Conservation (phyloP, 1,140 invertebrate genomes). For the Drosophila willistoni region DNA sequence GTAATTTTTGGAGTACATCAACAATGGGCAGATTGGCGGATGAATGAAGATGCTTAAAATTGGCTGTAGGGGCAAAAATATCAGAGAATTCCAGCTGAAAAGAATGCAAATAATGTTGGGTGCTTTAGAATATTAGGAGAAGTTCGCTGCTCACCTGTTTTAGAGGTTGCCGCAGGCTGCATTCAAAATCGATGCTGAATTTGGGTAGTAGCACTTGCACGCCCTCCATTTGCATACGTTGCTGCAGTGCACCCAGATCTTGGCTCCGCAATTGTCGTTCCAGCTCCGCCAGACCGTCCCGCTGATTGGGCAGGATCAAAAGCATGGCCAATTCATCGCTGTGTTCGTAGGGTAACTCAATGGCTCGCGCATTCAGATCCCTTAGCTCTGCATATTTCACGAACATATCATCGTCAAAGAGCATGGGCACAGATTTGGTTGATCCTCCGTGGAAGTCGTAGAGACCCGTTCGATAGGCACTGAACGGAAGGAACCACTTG, state of each 20-base stretch:
- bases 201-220: constrained; percentile 87
- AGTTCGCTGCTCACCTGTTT: constrained; percentile 57
- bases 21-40: constrained; percentile 47
- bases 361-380: constrained; percentile 79
- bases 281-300: constrained; percentile 83
- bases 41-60: constrained; percentile 72
- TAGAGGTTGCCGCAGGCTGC: constrained; percentile 59
- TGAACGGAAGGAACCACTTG: constrained; percentile 80
- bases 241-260: constrained; percentile 74
- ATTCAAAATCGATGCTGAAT: constrained; percentile 87
- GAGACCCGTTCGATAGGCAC: constrained; percentile 69
- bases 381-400: constrained; percentile 81
- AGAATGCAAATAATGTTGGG: neutral
- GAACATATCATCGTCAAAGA: constrained; percentile 80
- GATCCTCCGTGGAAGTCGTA: constrained; percentile 67
- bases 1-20: constrained; percentile 72
- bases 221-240: constrained; percentile 71
- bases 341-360: constrained; percentile 84
- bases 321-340: constrained; percentile 85
- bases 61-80: constrained; percentile 62
- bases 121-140: neutral
- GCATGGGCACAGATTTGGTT: constrained; percentile 66
- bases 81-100: constrained; percentile 63
- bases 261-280: constrained; percentile 84
- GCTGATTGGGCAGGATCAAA: constrained; percentile 85